Conservation (phyloP, 2,888 invertebrate species). For the Brachypterus glaber region DNA sequence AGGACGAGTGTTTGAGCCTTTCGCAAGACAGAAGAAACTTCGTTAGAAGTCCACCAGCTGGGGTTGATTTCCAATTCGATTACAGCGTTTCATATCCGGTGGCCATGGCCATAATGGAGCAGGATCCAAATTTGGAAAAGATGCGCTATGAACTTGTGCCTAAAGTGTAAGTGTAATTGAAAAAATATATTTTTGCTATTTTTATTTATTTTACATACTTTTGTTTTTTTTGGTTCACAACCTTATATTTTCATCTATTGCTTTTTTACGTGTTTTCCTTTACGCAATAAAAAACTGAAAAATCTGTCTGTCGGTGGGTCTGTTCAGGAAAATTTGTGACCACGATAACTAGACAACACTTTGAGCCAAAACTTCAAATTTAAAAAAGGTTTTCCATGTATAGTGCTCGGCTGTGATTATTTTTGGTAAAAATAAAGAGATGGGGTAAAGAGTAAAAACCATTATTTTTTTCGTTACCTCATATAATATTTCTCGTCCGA, state of each 20-base stretch:
- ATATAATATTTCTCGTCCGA: too few relatives aligned
- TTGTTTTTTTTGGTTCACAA: neutral
- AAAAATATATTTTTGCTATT: constrained; percentile 4
- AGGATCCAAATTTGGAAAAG: constrained; percentile 92
- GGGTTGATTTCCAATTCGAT: constrained; percentile 92
- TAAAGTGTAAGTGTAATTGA: constrained; percentile 91
- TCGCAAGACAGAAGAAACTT: constrained; percentile 96
- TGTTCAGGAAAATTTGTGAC: too few relatives aligned
- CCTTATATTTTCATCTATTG: neutral
- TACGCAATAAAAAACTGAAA: too few relatives aligned
- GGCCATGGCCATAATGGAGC: constrained; percentile 88
- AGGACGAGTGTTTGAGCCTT: constrained; percentile 89
- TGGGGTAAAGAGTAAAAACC: too few relatives aligned
- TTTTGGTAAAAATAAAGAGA: too few relatives aligned
- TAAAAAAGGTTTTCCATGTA: too few relatives aligned
- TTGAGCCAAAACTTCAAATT: too few relatives aligned
- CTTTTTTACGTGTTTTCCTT: too few relatives aligned
- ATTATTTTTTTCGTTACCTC: too few relatives aligned
- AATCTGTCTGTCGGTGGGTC: too few relatives aligned
- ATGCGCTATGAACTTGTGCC: constrained; percentile 99
- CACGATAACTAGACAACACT: too few relatives aligned
- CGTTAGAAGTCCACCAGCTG: constrained; percentile 90
- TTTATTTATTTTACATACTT: neutral
- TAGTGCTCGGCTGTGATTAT: too few relatives aligned
- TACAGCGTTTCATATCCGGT: constrained; percentile 87